These are phyloP conservation scores for Octonoba sinensis DNA, from an alignment of 2,888 invertebrate genomes.

Conservation along the genomic window DNA sequence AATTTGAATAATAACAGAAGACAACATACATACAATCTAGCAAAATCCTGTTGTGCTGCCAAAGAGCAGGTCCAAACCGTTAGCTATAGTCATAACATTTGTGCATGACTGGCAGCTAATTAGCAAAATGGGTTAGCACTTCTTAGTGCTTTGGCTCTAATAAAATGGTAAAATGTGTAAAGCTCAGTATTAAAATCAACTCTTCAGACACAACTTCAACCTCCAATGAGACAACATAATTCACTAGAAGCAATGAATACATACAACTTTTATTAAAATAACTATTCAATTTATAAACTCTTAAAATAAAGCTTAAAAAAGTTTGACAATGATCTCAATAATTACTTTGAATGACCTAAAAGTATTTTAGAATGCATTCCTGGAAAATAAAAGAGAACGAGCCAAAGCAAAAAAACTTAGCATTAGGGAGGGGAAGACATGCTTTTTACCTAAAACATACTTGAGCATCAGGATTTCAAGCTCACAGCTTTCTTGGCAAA, in stretches of 20 bases:
- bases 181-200: too few relatives aligned
- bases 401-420: constrained; percentile 24
- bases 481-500: constrained; percentile 23
- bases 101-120: constrained; percentile 31
- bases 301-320: too few relatives aligned
- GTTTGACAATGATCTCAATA: too few relatives aligned
- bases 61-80: not conserved
- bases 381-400: not conserved
- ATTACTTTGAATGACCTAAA: too few relatives aligned
- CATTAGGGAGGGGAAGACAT: constrained; percentile 28
- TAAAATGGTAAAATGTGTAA: not conserved
- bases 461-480: constrained; percentile 33
- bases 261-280: too few relatives aligned
- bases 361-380: too few relatives aligned
- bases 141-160: constrained; percentile 15
- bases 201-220: too few relatives aligned
- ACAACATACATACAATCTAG: constrained; percentile 37
- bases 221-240: too few relatives aligned
- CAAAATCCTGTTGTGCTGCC: constrained; percentile 15
- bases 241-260: too few relatives aligned
- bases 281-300: too few relatives aligned
- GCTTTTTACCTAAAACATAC: constrained; percentile 12
- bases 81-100: constrained; percentile 23
- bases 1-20: constrained; percentile 36
- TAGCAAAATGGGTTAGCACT: constrained; percentile 18